Percentiles rank a stretch among this genome's conserved stretches.
Evolutionary conservation across 2,797 vertebrate genomes (phyloP).

Genomic region (Dromococcyx pavoninus): DNA sequence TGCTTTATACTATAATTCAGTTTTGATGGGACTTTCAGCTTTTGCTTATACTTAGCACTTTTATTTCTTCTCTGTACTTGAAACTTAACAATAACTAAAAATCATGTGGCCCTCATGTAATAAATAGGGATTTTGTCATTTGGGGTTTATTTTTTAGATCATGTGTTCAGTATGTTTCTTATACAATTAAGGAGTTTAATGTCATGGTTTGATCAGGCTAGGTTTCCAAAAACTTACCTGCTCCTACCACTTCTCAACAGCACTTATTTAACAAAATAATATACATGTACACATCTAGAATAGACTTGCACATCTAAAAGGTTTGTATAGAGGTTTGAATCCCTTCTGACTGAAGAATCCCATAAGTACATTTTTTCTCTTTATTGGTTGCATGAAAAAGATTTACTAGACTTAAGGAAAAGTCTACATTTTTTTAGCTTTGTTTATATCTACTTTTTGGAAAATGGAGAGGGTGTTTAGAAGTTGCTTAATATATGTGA

Average conservation of each 20-base stretch:
- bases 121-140: background rate
- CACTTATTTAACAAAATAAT: background rate
- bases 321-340: background rate
- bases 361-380: background rate
- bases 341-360: background rate
- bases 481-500: background rate
- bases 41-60: background rate
- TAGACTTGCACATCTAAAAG: background rate
- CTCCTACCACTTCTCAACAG: background rate
- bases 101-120: fast-evolving
- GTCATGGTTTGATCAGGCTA: background rate
- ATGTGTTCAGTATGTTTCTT: background rate
- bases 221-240: background rate
- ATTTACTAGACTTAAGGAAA: background rate
- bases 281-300: background rate
- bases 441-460: background rate
- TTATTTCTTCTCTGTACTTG: background rate
- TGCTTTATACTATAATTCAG: background rate
- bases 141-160: background rate
- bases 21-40: background rate
- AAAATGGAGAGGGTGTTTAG: background rate
- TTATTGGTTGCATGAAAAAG: background rate
- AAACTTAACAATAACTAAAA: background rate
- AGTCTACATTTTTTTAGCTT: background rate
- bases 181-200: background rate